Evolutionary conservation across 2,113 vertebrate genomes (phyloP).

Genomic region (Martes martes): DNA sequence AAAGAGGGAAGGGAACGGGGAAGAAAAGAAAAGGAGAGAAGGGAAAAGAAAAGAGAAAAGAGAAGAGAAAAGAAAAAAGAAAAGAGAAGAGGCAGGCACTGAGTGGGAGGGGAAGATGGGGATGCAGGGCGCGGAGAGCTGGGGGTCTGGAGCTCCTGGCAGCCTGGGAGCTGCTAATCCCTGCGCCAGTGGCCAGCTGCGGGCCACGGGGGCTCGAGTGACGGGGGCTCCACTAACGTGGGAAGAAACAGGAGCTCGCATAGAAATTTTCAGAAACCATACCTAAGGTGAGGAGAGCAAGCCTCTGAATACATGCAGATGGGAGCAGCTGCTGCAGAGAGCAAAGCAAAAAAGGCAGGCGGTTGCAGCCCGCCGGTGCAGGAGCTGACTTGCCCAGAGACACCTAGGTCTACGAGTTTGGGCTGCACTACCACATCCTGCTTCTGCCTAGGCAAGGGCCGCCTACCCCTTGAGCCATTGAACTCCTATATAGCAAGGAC

Average conservation of each 20-base stretch:
- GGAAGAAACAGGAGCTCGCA: background rate
- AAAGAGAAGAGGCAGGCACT: background rate
- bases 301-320: background rate
- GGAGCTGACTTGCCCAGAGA: background rate
- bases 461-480: conserved; percentile 4
- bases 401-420: rapidly evolving
- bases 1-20: background rate
- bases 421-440: background rate
- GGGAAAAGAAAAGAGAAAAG: background rate
- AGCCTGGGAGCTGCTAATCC: background rate
- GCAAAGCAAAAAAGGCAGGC: background rate
- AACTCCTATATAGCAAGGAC: conserved; percentile 30
- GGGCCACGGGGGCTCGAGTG: background rate
- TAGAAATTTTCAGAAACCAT: background rate
- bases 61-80: background rate
- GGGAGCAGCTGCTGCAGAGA: background rate
- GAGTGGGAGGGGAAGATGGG: too few relatives aligned
- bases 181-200: background rate
- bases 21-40: rapidly evolving
- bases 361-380: rapidly evolving
- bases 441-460: background rate
- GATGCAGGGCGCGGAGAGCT: rapidly evolving
- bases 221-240: background rate
- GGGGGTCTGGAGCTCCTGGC: background rate
- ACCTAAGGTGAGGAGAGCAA: background rate